These are phyloP conservation scores for Eueides isabella DNA, from an alignment of 1,140 invertebrate species.

Conservation along the genomic window DNA sequence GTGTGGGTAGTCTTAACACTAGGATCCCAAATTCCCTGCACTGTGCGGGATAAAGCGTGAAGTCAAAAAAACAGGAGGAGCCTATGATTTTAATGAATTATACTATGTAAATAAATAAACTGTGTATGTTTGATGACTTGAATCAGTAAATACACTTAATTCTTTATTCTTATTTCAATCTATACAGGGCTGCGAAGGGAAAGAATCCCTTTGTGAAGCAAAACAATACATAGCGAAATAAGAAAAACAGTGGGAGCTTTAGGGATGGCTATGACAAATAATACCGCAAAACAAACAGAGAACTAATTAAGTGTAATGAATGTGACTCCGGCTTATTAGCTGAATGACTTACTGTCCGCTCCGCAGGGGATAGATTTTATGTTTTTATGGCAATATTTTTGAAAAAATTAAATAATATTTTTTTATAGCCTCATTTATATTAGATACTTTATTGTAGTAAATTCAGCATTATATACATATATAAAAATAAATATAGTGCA, in stretches of 20 bases:
- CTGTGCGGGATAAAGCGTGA: no score
- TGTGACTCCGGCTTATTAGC: slow-evolving; percentile 20
- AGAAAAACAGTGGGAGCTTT: slow-evolving; percentile 66
- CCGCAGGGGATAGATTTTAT: not conserved
- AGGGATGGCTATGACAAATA: slow-evolving; percentile 60
- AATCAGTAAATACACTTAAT: not conserved
- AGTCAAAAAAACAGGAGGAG: no score
- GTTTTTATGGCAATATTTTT: not conserved
- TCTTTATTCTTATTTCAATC: not conserved
- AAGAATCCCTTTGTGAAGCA: slow-evolving; percentile 53
- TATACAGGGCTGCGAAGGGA: not conserved
- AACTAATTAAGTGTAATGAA: slow-evolving; percentile 35
- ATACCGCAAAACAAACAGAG: slow-evolving; percentile 37
- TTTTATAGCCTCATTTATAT: not conserved
- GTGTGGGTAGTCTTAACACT: no score
- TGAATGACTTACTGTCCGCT: slow-evolving; percentile 10
- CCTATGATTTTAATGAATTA: no score
- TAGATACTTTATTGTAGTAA: no score
- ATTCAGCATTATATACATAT: not conserved
- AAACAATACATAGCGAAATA: slow-evolving; percentile 53
- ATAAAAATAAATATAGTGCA: not conserved
- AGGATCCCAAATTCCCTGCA: no score
- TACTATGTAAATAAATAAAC: no score
- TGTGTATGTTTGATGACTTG: no score
- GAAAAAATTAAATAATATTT: not conserved